Base-by-base conservation (phyloP, 2,113 vertebrate species). In the Rhinichthys klamathensis region DNA sequence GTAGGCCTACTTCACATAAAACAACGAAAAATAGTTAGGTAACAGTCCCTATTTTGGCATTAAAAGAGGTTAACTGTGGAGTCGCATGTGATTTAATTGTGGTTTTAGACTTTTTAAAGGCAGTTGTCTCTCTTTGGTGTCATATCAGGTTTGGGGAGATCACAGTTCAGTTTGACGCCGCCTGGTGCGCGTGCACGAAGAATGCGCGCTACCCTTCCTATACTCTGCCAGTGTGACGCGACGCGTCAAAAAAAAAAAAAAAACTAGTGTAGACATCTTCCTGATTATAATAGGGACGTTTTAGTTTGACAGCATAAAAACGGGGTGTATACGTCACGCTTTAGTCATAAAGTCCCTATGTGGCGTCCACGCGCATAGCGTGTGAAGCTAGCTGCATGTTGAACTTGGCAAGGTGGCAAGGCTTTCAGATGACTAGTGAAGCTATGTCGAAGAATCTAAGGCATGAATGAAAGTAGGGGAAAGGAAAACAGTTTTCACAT, bases 1-100 rank as follows among this genome's bases (percentile, higher is more conserved):
- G 88, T 89, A n/a, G n/a, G n/a, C n/a, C n/a, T n/a, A 90, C 89
- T 89, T 87, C 86, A 83, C 77, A 82, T 84, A 54, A 38, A 84
- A 80, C 35, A 56, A 72, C 35, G 78, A 74, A 78, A 56, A 46
- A 46, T 27, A n/a, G 27, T 67, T 79, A 10, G 32, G 32, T 74
- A 72, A 72, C 84, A 32, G 38, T 63, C 81, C 73, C 46, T 54
- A 49, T 73, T 86, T 67, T 67, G 12, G 30, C 56, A 54, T 79
- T 63, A 84, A 21, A 85, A 77, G 56, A 85, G 54, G 49, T 58
- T 87, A 79, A 85, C 23, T 63, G 81, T 81, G 54, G 63, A 84
- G n/a, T 79, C 67, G 78, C 15, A 38, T 38, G 49, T 25, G 70
- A 9, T 38, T 67, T 78, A 27, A 30, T 21, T 60, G 78, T 75